phyloP scores from a whole-genome alignment of 2,113 vertebrate species.

The Synodontis membranacea region DNA sequence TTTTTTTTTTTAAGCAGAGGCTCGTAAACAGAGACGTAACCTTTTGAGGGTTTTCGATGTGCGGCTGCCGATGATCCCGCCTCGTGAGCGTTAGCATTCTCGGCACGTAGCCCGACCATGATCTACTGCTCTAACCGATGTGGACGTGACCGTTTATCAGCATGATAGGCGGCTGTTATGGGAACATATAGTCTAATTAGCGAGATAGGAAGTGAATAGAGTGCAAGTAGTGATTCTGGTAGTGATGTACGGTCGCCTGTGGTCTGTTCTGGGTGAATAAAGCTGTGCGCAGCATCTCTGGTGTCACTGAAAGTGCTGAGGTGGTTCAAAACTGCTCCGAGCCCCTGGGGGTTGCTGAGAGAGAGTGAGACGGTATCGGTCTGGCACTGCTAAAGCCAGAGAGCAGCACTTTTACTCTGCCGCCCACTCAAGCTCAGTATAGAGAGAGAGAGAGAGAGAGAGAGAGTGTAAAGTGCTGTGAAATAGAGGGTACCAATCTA shows the following conservation, averaged over 20 bases:
- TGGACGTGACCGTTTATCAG: background rate
- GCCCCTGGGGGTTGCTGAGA: constrained; percentile 21
- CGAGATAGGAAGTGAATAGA: background rate
- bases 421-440: background rate
- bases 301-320: constrained; percentile 25
- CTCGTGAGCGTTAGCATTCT: background rate
- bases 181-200: constrained; percentile 7
- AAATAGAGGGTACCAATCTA: constrained; percentile 10
- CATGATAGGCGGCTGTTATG: background rate
- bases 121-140: background rate
- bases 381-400: constrained; percentile 26
- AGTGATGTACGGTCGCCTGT: constrained; percentile 19
- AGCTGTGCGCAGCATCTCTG: constrained; percentile 27
- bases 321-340: constrained; percentile 13
- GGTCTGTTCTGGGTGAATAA: constrained; percentile 24
- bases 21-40: background rate
- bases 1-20: background rate
- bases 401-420: constrained; percentile 31
- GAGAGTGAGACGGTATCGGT: constrained; percentile 17
- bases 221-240: background rate
- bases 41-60: background rate
- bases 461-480: background rate
- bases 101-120: background rate
- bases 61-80: background rate
- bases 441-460: background rate